Base-by-base conservation (phyloP, 1,140 invertebrate species). In the Zaprionus camerounensis region DNA sequence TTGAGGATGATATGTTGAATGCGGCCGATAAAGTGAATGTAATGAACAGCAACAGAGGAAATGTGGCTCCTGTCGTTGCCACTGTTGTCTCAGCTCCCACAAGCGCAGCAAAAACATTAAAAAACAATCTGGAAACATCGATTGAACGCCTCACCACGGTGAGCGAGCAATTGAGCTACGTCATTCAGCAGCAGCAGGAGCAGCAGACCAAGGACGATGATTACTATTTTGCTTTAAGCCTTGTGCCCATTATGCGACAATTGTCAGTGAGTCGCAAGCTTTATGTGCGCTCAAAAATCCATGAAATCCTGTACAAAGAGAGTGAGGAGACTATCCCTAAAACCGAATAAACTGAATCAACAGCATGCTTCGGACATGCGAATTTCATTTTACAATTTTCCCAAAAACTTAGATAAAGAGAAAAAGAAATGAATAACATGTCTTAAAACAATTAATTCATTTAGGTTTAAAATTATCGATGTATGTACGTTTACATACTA, bases 111-210 rank as follows among this genome's bases (percentile, higher is more conserved):
- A 88, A 88, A 65, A 80, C 82, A 59, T 51, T 88, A 34, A 88
- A 88, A 46, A 88, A 88, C 66, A 84, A 90, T 41, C 51, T 88
- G 69, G 84, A 88, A n/a, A 84, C 78, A 13, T 88, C 85, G 3
- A 88, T 88, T 31, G 84, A 88, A 31, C 78, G 84, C 0, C 36
- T 88, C 51, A 88, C 84, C 28, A 76, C 78, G 1, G 84, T 88
- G 31, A 88, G 84, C 49, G 84, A 88, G 56, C 85, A 88, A 34
- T 44, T 88, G 17, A 81, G 68, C 51, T 88, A 84, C 31, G 74
- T 88, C 17, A 84, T 88, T 20, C 84, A 88, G 49, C 85, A 88
- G 55, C 83, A 78, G 17, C 81, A 88, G 13, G 85, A 88, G 17
- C 78, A 88, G 20, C 78, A 74, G 0, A 55, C 12, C 20, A 91